These are phyloP conservation scores for Palythoa grandis DNA, from an alignment of 92 coral and sea anemone species.

Conservation along the genomic window DNA sequence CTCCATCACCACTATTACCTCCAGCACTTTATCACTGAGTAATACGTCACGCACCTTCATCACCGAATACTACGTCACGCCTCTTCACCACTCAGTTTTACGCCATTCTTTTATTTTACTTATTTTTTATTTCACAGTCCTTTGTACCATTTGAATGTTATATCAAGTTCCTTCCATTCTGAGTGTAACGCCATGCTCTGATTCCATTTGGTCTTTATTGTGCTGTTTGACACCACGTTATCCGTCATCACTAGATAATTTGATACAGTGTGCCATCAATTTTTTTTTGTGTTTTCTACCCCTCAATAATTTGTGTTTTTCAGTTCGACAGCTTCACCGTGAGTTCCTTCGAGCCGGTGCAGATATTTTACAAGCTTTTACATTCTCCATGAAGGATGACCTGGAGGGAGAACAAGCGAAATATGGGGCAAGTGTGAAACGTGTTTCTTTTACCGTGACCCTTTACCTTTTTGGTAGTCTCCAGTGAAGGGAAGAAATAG, in stretches of 20 bases:
- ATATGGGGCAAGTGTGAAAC: slow-evolving; percentile 7
- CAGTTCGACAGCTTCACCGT: slow-evolving; percentile 75
- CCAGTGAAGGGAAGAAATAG: not conserved
- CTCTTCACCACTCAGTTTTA: not conserved
- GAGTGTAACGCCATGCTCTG: not conserved
- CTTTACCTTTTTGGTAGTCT: not conserved
- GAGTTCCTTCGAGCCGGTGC: slow-evolving; percentile 86
- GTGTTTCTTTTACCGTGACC: too few species aligned
- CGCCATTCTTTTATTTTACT: not conserved
- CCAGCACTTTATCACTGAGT: not conserved
- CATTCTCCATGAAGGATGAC: slow-evolving; percentile 68
- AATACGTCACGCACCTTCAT: not conserved
- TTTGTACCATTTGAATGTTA: not conserved
- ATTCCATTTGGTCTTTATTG: too few species aligned
- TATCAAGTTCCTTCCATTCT: not conserved
- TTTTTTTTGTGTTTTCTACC: not conserved
- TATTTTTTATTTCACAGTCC: not conserved
- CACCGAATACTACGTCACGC: not conserved
- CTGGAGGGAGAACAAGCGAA: slow-evolving; percentile 53
- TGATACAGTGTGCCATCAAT: not conserved
- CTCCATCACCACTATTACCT: too few species aligned
- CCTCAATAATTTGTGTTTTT: not conserved
- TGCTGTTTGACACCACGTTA: too few species aligned
- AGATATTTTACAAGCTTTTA: slow-evolving; percentile 75
- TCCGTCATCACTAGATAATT: not conserved